These are phyloP conservation scores for Stigmatopora argus DNA, from an alignment of 2,113 vertebrate genomes.

Conservation along the genomic window DNA sequence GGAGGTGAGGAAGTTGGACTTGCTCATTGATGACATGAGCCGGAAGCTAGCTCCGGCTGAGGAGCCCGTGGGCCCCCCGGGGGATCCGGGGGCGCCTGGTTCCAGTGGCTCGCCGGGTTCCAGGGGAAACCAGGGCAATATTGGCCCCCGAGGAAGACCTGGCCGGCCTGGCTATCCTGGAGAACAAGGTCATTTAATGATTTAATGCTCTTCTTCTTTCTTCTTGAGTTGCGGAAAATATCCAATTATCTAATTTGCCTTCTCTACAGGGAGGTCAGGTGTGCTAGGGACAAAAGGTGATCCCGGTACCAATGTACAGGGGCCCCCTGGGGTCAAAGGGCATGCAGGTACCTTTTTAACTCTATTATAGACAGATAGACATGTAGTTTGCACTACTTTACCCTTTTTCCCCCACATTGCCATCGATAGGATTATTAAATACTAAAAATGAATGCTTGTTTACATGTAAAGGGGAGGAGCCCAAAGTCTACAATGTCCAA, in stretches of 20 bases:
- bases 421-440: too few species aligned
- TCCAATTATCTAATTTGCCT: neutral
- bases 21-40: slow-evolving; percentile 74
- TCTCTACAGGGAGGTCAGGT: slow-evolving; percentile 59
- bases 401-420: neutral
- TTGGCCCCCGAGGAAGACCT: slow-evolving; percentile 61
- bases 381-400: neutral
- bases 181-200: slow-evolving; percentile 69
- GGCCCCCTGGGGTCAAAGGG: slow-evolving; percentile 64
- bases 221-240: neutral
- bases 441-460: too few species aligned
- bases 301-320: slow-evolving; percentile 59
- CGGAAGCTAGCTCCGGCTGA: slow-evolving; percentile 79
- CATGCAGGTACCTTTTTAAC: slow-evolving; percentile 57
- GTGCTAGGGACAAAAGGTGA: slow-evolving; percentile 57
- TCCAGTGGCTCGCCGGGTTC: slow-evolving; percentile 63
- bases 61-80: slow-evolving; percentile 72
- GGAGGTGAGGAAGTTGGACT: slow-evolving; percentile 81
- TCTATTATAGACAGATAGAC: neutral
- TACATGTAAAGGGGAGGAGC: too few species aligned
- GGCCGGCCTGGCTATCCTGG: slow-evolving; percentile 74
- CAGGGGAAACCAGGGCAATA: slow-evolving; percentile 69
- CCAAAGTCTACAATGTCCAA: too few species aligned
- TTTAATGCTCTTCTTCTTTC: neutral
- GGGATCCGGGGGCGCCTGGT: slow-evolving; percentile 78